Percentiles rank a stretch among this genome's conserved stretches.
phyloP scores from a whole-genome alignment of 2,797 vertebrate genomes.

The Martes flavigula region DNA sequence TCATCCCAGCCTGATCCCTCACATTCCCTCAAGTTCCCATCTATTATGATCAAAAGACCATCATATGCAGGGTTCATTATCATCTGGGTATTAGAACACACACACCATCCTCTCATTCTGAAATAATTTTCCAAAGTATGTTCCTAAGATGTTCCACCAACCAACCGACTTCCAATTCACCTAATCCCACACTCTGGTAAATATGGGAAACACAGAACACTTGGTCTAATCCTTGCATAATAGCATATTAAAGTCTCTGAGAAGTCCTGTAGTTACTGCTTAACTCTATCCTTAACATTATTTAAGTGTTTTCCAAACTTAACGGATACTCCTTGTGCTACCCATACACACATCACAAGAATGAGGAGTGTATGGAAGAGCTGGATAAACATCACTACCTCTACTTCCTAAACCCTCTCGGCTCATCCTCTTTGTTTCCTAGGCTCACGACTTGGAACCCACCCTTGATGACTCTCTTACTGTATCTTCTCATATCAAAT shows the following conservation, averaged over 20 bases:
- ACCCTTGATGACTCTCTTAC: not conserved
- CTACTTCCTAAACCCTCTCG: not conserved
- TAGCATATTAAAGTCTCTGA: conserved; percentile 25
- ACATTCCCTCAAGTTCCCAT: not conserved
- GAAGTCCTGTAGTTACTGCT: not conserved
- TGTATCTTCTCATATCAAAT: not conserved
- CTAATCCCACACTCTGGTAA: not conserved
- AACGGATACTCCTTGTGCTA: not conserved
- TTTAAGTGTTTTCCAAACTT: not conserved
- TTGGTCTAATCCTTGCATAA: not conserved
- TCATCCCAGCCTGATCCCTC: not conserved
- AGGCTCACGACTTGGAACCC: not conserved
- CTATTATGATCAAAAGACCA: not conserved
- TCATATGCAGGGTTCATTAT: not conserved
- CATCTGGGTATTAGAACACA: not conserved
- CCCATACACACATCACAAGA: not conserved
- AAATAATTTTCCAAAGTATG: conserved; percentile 35
- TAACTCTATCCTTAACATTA: conserved; percentile 35
- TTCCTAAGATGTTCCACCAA: not conserved
- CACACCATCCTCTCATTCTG: not conserved
- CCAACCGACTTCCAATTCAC: not conserved
- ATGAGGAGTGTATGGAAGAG: not conserved
- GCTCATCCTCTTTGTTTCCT: not conserved
- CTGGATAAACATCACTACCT: not conserved
- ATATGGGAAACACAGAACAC: not conserved